Conservation (phyloP, 2,113 vertebrate genomes). For the Hydropotes inermis region DNA sequence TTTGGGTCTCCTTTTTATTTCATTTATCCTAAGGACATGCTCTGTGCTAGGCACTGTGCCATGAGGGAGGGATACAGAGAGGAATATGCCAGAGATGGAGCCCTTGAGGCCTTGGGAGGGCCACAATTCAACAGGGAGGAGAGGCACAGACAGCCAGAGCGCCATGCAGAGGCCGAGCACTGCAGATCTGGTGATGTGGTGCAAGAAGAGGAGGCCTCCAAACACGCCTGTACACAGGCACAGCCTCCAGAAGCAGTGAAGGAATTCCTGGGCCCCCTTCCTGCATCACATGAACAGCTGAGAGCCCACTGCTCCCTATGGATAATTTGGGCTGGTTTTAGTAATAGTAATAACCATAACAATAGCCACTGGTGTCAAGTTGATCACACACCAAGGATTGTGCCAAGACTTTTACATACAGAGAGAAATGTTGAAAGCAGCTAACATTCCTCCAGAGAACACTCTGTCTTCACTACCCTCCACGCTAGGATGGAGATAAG, state of each 20-base stretch:
- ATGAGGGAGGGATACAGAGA: background rate
- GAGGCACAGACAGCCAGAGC: background rate
- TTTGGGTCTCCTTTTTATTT: background rate
- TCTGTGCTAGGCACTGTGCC: background rate
- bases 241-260: fast-evolving
- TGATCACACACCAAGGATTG: background rate
- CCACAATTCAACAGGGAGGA: background rate
- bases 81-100: background rate
- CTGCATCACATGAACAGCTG: background rate
- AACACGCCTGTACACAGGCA: fast-evolving
- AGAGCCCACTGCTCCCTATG: background rate
- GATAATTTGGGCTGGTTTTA: background rate
- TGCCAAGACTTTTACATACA: background rate
- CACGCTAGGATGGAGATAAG: background rate
- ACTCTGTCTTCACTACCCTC: background rate
- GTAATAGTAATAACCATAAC: background rate
- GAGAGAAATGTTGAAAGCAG: background rate
- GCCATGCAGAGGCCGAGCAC: background rate
- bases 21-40: background rate
- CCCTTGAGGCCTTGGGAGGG: background rate
- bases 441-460: background rate
- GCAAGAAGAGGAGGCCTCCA: background rate
- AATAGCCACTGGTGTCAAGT: background rate
- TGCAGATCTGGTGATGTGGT: background rate
- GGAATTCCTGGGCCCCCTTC: background rate